phyloP scores from a whole-genome alignment of 2,113 vertebrate species.

The Tylochromis polylepis region DNA sequence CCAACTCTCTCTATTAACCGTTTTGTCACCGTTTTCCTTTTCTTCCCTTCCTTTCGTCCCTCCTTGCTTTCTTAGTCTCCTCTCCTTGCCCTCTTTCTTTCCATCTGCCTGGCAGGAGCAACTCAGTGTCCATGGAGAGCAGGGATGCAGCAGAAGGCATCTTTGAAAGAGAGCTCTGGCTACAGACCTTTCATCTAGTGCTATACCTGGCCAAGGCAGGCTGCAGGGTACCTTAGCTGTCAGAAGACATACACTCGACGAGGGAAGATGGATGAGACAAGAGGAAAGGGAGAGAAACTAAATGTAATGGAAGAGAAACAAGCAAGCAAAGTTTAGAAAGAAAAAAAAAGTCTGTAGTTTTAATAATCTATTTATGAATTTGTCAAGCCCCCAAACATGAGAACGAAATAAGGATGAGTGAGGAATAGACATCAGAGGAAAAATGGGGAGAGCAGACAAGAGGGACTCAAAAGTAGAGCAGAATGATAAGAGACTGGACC shows the following conservation, averaged over 20 bases:
- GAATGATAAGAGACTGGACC: slow-evolving; percentile 26
- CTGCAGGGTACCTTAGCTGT: slow-evolving; percentile 24
- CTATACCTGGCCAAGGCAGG: slow-evolving; percentile 41
- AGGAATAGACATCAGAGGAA: slow-evolving; percentile 25
- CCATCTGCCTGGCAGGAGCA: slow-evolving; percentile 29
- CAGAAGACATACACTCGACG: slow-evolving; percentile 12
- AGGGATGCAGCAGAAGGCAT: slow-evolving; percentile 40
- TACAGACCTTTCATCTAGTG: slow-evolving; percentile 53
- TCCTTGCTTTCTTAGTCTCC: background rate
- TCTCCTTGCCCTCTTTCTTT: background rate
- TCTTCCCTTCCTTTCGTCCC: background rate
- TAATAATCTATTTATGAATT: slow-evolving; percentile 29
- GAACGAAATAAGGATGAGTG: slow-evolving; percentile 1
- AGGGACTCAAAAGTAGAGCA: slow-evolving; percentile 18
- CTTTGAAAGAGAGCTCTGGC: slow-evolving; percentile 38
- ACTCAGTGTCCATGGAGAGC: slow-evolving; percentile 22
- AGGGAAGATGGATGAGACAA: background rate
- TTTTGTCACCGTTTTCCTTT: background rate
- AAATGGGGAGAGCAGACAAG: background rate
- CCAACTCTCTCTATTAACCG: background rate
- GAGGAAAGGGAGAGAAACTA: background rate
- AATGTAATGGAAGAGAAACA: background rate
- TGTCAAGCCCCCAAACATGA: background rate
- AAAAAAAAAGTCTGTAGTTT: background rate
- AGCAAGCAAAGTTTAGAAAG: background rate